These are phyloP conservation scores for Bombycilla garrulus DNA, from an alignment of 2,113 vertebrate genomes.

Conservation along the genomic window DNA sequence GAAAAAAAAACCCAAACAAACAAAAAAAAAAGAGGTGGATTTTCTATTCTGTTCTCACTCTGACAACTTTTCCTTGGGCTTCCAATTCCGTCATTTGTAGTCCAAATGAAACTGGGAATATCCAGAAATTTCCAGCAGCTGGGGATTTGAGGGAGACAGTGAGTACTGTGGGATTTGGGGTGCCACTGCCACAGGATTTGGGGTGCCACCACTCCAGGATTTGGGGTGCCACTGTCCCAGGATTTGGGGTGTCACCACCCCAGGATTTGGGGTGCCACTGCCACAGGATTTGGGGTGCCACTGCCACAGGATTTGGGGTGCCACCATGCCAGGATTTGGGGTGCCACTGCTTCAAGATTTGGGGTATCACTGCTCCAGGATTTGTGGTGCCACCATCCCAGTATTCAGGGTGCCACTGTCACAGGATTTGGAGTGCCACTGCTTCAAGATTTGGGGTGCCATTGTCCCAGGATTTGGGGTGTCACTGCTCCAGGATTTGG, in stretches of 20 bases:
- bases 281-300: neutral
- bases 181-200: fast-evolving
- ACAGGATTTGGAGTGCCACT: neutral
- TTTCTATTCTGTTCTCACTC: neutral
- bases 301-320: fast-evolving
- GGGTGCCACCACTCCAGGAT: fast-evolving
- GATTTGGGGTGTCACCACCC: neutral
- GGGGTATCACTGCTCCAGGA: fast-evolving
- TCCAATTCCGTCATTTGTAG: neutral
- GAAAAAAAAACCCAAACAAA: neutral
- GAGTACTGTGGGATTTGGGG: neutral
- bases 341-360: fast-evolving
- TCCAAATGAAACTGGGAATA: fast-evolving
- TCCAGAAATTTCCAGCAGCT: neutral
- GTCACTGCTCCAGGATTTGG: neutral
- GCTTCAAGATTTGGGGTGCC: neutral
- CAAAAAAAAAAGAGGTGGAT: neutral
- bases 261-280: neutral
- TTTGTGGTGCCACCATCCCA: neutral
- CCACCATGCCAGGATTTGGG: fast-evolving
- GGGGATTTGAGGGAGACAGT: neutral
- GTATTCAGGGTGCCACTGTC: fast-evolving
- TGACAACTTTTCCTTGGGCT: neutral
- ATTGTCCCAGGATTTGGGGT: neutral
- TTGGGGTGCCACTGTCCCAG: fast-evolving